These are phyloP conservation scores for Oikopleura dioica DNA, from an alignment of 23 tunicate species.

Conservation along the genomic window DNA sequence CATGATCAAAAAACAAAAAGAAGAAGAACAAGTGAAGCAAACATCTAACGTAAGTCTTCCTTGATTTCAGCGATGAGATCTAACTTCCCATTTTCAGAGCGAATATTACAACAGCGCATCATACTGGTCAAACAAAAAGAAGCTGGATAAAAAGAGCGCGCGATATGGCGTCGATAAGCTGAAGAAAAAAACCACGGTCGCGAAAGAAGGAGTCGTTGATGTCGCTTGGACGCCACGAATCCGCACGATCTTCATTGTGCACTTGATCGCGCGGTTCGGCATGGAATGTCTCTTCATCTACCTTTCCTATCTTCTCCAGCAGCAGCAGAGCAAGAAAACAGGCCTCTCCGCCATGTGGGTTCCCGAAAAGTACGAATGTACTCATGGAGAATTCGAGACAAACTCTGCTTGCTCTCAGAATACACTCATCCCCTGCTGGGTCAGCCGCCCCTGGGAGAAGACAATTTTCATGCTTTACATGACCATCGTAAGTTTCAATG, in stretches of 20 bases:
- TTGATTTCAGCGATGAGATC: too few species aligned
- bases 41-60: too few species aligned
- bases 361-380: slow-evolving; percentile 12
- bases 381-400: background rate
- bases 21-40: background rate
- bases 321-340: slow-evolving; percentile 33
- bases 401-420: slow-evolving; percentile 9
- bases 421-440: slow-evolving; percentile 63
- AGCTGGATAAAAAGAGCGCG: background rate
- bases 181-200: slow-evolving; percentile 11
- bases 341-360: slow-evolving; percentile 14
- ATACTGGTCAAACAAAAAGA: background rate
- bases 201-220: slow-evolving; percentile 11
- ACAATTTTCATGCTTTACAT: slow-evolving; percentile 66
- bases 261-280: slow-evolving; percentile 3
- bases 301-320: slow-evolving; percentile 22
- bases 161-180: background rate
- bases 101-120: background rate
- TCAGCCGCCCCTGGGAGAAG: slow-evolving; percentile 83
- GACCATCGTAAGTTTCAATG: slow-evolving; percentile 51
- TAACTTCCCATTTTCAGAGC: too few species aligned
- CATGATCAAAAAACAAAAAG: background rate
- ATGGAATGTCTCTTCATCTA: slow-evolving; percentile 20
- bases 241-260: slow-evolving; percentile 15
- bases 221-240: slow-evolving; percentile 15